Evolutionary conservation across 2,888 invertebrate species (phyloP), one percentile per base, ranked within the genome.

Genomic region (Acanthosepion esculentum): DNA sequence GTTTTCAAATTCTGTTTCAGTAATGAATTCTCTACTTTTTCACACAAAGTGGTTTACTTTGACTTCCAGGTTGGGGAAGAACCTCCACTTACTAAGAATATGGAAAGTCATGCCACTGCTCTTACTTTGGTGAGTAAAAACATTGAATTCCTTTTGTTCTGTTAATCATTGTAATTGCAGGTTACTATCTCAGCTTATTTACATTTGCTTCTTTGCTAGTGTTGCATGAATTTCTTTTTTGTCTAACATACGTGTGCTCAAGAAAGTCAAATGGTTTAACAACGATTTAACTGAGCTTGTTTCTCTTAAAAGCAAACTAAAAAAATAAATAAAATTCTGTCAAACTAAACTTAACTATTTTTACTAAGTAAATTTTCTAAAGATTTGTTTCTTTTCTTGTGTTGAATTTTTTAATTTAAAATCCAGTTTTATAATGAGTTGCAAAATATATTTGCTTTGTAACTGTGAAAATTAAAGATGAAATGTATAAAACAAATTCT

Each of bases 1-100:
- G 96, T 97, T 55, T 96, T 96, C 96, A 96, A 96, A 94, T 97
- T 97, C 96, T 97, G 99, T 98, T 99, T 99, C 97, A 99, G 99
- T 97, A 99, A 99, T 98, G 99, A 99, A 97, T 99, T 99, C 97
- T 99, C 99, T 94, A 99, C 99, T 94, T 99, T 99, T 98, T 99
- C 99, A 18, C 99, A 99, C 97, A 99, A 99, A 98, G 98, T 99
- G 96, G 99, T 99, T 50, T 99, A 99, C 97, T 99, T 99, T 98
- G 99, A 99, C 97, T 98, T 99, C 97, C 99, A 99, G 98, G 99
- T 99, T 55, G 99, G 99, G 7, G 97, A 97, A 41, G 99, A 99
- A 41, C 99, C 99, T 97, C 98, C 98, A 94, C 98, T 98, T 0
- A 97, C 99, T 50, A 99, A 95, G 33, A 95, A 95, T 91, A 95